Evolutionary conservation across 2,113 vertebrate genomes (phyloP).

Genomic region (Petroica traversi): DNA sequence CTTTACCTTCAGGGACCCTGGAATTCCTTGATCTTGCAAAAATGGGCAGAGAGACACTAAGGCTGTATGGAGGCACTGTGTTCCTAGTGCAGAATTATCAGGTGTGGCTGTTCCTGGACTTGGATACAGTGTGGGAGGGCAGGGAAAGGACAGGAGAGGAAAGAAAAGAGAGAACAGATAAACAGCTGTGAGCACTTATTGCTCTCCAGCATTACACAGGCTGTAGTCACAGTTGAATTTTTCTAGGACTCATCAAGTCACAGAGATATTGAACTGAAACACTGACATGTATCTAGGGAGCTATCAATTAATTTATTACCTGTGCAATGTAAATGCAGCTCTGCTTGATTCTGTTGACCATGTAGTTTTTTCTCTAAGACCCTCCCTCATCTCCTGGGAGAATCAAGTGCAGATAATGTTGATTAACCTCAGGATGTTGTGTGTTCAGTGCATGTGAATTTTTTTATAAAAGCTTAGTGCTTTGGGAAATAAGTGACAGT

Average conservation of each 20-base stretch:
- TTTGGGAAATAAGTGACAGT: not conserved
- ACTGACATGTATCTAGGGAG: accelerated
- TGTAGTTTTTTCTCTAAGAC: not conserved
- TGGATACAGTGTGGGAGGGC: not conserved
- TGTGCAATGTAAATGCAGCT: not conserved
- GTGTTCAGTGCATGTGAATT: not conserved
- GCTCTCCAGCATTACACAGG: not conserved
- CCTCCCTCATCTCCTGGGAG: not conserved
- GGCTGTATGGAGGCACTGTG: accelerated
- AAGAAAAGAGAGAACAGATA: not conserved
- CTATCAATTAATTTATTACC: accelerated
- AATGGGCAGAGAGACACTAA: too few relatives aligned
- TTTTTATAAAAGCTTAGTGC: not conserved
- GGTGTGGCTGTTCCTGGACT: not conserved
- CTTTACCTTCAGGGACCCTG: not conserved
- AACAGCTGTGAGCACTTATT: not conserved
- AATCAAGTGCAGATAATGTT: not conserved
- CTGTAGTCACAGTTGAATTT: accelerated
- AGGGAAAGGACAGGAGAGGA: not conserved
- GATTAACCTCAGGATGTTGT: not conserved
- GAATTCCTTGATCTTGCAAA: not conserved
- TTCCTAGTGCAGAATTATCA: not conserved
- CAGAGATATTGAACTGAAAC: not conserved
- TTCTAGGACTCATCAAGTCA: not conserved
- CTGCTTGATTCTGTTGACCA: not conserved